Base-by-base conservation (phyloP, 2,888 invertebrate genomes). In the Pheosia gnoma region DNA sequence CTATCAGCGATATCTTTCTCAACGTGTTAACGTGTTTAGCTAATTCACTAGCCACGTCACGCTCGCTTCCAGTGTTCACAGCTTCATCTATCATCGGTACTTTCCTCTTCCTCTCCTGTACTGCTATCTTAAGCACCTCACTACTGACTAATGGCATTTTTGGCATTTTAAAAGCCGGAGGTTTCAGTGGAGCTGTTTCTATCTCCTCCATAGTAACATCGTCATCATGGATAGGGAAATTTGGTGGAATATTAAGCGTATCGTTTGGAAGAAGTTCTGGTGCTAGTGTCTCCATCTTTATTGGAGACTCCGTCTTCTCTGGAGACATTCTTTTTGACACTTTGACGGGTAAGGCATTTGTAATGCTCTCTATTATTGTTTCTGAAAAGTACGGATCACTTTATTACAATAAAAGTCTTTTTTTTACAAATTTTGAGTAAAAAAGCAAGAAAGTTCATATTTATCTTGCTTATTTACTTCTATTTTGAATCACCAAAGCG, bases 1-100 rank as follows among this genome's bases (percentile, higher is more conserved):
- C 93, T 60, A 93, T 93, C 11, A 93, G 70, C 1, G 93, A 93
- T 77, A 93, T 93, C 68, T 86, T 91, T 58, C 80, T 85, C 51
- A 93, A 74, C 0, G 93, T 93, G 58, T 77, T 75, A 2, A 93
- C 90, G 67, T 93, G 86, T 69, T 84, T 90, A 1, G 87, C 77
- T 45, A 93, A 80, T 71, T 91, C 91, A 55, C 79, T 79, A 3
- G 91, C 93, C n/a, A 91, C 80, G 60, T 93, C 92, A 11, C 82
- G 83, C n/a, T 88, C 86, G 0, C 71, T 68, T 0, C 81, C 79
- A 0, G 91, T 93, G 60, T 90, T 89, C 0, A 90, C 85, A 9
- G 85, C 81, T 47, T 73, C 83, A 58, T 91, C 90, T 63, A 83
- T 82, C 71, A 78, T 84, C 5, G 43, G 4, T 3, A 71, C 62